Conservation (phyloP, 2,888 invertebrate genomes). For the Colostygia pectinataria region DNA sequence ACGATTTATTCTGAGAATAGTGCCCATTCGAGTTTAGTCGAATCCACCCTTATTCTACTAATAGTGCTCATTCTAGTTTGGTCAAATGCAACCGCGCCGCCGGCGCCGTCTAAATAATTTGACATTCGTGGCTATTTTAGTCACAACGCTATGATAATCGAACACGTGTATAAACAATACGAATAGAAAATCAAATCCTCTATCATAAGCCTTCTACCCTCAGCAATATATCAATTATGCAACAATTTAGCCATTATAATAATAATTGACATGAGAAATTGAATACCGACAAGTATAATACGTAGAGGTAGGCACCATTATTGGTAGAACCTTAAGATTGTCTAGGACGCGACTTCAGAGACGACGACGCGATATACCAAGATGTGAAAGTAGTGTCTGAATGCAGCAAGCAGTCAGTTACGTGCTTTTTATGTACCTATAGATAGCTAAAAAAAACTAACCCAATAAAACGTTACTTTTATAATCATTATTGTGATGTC, state of each 20-base stretch:
- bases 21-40: no score
- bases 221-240: constrained; percentile 16
- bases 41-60: no score
- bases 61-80: no score
- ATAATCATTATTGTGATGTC: no score
- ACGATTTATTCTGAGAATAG: no score
- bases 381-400: background rate
- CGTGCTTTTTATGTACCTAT: no score
- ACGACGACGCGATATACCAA: background rate
- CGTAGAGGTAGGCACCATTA: constrained; percentile 4
- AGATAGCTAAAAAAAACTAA: no score
- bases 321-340: constrained; percentile 1
- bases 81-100: no score
- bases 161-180: background rate
- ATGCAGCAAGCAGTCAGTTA: no score
- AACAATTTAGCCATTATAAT: constrained; percentile 22
- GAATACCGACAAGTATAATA: constrained; percentile 7
- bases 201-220: constrained; percentile 2
- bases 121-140: no score
- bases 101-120: no score
- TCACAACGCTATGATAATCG: background rate
- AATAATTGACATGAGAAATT: constrained; percentile 21
- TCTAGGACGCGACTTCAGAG: constrained; percentile 3
- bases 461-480: no score
- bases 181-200: constrained; percentile 2